Evolutionary conservation across 2,797 vertebrate species (phyloP).

Genomic region (Poeciliopsis gracilis): DNA sequence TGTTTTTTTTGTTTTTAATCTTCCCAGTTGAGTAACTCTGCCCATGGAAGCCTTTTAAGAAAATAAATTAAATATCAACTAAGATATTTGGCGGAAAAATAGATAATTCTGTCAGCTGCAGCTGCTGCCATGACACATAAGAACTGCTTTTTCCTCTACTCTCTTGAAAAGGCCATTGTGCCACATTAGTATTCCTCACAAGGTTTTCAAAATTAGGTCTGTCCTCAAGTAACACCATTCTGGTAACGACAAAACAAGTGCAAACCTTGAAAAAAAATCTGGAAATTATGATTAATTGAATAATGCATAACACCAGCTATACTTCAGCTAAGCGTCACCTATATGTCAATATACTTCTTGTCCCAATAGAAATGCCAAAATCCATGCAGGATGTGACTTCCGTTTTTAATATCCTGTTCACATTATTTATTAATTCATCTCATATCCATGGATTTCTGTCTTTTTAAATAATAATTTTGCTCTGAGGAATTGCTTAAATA

Average conservation of each 20-base stretch:
- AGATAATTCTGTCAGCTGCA: not conserved
- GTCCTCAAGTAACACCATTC: not conserved
- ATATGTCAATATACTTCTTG: not conserved
- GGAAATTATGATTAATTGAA: not conserved
- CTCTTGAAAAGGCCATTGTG: slow-evolving; percentile 7
- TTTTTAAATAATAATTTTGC: not conserved
- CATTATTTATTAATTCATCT: not conserved
- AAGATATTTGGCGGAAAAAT: not conserved
- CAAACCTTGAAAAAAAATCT: not conserved
- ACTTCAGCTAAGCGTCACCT: not conserved
- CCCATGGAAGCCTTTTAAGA: not conserved
- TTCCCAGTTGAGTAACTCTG: not conserved
- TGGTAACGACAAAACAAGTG: not conserved
- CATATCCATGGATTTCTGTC: not conserved
- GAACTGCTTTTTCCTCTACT: not conserved
- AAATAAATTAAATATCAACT: not conserved
- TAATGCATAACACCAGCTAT: not conserved
- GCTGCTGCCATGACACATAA: slow-evolving; percentile 1
- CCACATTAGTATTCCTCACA: not conserved
- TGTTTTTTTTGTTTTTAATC: not conserved
- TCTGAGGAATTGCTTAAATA: not conserved
- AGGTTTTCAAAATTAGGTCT: not conserved
- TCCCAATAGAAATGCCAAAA: not conserved
- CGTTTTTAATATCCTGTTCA: not conserved
- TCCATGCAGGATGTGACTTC: not conserved